A percentile compares a stretch with the other conserved stretches of the same genome.
Evolutionary conservation across 1,140 invertebrate species (phyloP).

Genomic region (Procambarus clarkii): DNA sequence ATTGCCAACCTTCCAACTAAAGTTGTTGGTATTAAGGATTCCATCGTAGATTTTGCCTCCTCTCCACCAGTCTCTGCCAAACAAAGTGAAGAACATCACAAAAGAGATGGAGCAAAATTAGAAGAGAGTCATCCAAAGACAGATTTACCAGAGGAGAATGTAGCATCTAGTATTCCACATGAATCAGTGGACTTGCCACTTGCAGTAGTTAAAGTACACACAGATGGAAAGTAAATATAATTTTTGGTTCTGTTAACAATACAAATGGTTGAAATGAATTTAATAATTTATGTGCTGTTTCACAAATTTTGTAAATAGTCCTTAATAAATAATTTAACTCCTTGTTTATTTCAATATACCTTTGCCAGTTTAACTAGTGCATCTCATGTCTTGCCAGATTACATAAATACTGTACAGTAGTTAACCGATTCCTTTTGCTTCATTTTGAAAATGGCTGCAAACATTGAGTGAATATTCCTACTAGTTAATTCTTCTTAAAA

Average conservation of each 20-base stretch:
- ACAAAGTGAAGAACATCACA: conserved; percentile 1
- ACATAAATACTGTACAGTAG: no score
- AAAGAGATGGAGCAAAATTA: conserved; percentile 19
- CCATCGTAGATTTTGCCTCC: conserved; percentile 32
- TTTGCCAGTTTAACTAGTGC: neutral
- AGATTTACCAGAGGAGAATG: neutral
- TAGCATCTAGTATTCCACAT: neutral
- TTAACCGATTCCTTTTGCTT: no score
- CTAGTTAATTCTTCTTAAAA: no score
- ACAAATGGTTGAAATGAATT: neutral
- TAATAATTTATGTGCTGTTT: neutral
- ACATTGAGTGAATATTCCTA: no score
- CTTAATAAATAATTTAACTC: neutral
- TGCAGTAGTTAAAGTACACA: neutral
- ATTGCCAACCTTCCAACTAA: conserved; percentile 59
- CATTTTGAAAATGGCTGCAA: no score
- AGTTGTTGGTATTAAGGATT: conserved; percentile 40
- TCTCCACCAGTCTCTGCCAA: conserved; percentile 16
- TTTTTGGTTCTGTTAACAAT: neutral
- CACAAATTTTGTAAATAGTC: neutral
- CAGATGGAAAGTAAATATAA: conserved; percentile 1
- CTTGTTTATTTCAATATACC: neutral
- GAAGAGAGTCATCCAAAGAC: neutral
- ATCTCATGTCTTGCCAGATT: no score
- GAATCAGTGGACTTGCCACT: neutral